Conservation (phyloP, 1,140 invertebrate genomes). For the Pemphigus obesinymphae region DNA sequence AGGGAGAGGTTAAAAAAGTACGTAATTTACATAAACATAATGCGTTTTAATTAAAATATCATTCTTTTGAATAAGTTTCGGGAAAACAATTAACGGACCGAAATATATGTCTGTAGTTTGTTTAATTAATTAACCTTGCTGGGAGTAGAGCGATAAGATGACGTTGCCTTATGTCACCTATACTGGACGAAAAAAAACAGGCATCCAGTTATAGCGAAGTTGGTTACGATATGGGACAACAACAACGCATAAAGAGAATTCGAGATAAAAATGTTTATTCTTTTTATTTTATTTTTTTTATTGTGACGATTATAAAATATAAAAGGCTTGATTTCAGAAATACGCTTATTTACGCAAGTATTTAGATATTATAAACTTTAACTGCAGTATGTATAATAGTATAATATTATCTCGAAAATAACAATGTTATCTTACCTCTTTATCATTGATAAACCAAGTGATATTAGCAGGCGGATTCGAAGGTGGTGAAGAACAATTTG, state of each 20-base stretch:
- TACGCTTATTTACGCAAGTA: neutral
- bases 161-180: neutral
- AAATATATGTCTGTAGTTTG: neutral
- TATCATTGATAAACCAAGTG: slow-evolving; percentile 73
- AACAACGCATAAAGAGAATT: neutral
- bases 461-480: slow-evolving; percentile 73
- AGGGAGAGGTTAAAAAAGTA: slow-evolving; percentile 12
- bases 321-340: neutral
- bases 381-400: neutral
- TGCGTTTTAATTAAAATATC: slow-evolving; percentile 35
- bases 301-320: neutral
- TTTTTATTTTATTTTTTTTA: neutral
- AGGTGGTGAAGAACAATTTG: slow-evolving; percentile 69
- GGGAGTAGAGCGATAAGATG: neutral
- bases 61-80: slow-evolving; percentile 25
- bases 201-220: neutral
- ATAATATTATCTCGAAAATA: neutral
- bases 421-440: slow-evolving; percentile 57
- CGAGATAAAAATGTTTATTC: neutral
- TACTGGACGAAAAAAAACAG: neutral
- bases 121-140: slow-evolving; percentile 20
- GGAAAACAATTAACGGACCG: slow-evolving; percentile 17
- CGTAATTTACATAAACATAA: slow-evolving; percentile 23
- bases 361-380: neutral
- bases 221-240: neutral